Conservation (phyloP, 2,797 vertebrate species). For the Poecilia picta region DNA sequence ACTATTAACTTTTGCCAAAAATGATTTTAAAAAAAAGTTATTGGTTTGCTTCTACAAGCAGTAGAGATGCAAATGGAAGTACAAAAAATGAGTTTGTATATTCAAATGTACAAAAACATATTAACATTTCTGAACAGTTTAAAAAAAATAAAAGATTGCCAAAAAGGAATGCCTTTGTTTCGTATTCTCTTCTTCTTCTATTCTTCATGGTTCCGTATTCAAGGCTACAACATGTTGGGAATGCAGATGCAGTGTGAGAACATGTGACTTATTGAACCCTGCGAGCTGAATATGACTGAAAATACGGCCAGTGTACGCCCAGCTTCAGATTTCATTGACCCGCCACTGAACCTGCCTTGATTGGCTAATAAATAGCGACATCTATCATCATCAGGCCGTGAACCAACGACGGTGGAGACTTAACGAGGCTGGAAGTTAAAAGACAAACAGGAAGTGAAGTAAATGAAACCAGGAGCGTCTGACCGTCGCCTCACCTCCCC, state of each 20-base stretch:
- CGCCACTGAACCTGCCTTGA: neutral
- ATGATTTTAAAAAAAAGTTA: too few species aligned
- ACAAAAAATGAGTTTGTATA: too few species aligned
- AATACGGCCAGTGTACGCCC: neutral
- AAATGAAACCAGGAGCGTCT: neutral
- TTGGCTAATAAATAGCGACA: neutral
- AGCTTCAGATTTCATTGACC: neutral
- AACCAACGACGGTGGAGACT: neutral
- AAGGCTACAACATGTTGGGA: too few species aligned
- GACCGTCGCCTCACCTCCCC: neutral
- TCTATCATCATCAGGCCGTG: neutral
- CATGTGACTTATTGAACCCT: too few species aligned
- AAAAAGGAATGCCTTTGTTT: too few species aligned
- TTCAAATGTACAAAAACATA: too few species aligned
- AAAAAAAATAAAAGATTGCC: neutral
- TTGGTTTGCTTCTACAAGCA: too few species aligned
- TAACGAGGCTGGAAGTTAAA: neutral
- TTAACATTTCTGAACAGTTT: neutral
- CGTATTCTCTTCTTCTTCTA: too few species aligned
- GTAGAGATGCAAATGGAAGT: too few species aligned
- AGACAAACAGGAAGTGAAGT: constrained; percentile 14
- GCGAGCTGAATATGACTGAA: neutral
- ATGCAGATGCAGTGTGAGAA: too few species aligned
- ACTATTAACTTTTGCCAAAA: too few species aligned
- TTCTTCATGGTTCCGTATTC: too few species aligned